phyloP scores from a whole-genome alignment of 1,140 invertebrate species.

The Eulimnadia texana region DNA sequence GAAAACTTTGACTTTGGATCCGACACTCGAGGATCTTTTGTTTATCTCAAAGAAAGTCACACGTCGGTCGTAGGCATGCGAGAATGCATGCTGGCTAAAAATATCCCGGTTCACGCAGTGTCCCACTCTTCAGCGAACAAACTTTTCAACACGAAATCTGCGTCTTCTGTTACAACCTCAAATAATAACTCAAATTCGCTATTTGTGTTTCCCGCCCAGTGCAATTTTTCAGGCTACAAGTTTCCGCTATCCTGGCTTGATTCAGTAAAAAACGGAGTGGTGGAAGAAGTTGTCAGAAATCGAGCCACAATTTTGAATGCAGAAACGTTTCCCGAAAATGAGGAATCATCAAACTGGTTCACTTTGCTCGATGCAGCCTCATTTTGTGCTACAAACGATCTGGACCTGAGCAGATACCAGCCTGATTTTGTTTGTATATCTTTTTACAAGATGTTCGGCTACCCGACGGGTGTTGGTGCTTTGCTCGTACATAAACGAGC shows the following conservation, averaged over 20 bases:
- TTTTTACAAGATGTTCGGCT: constrained; percentile 98
- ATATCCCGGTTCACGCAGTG: constrained; percentile 23
- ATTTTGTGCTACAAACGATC: constrained; percentile 56
- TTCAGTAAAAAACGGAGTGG: constrained; percentile 42
- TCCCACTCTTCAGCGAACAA: constrained; percentile 12
- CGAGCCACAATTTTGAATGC: constrained; percentile 18
- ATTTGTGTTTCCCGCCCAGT: constrained; percentile 78
- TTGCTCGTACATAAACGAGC: constrained; percentile 60
- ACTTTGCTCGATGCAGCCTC: constrained; percentile 74
- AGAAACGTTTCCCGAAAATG: constrained; percentile 20
- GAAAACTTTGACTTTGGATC: constrained; percentile 57
- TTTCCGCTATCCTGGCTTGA: constrained; percentile 63
- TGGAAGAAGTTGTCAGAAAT: constrained; percentile 25
- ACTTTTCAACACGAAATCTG: not conserved
- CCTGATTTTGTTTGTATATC: constrained; percentile 85
- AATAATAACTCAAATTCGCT: constrained; percentile 36
- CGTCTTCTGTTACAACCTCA: not conserved
- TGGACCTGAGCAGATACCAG: constrained; percentile 54
- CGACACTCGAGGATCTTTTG: constrained; percentile 42
- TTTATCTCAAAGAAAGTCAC: constrained; percentile 80
- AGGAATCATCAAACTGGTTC: constrained; percentile 47
- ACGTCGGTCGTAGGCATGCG: constrained; percentile 88
- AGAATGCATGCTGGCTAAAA: constrained; percentile 33
- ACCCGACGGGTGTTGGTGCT: constrained; percentile 84
- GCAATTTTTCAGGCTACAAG: constrained; percentile 86